Evolutionary conservation across 2,113 vertebrate genomes (phyloP).

Genomic region (Rhagologus leucostigma): DNA sequence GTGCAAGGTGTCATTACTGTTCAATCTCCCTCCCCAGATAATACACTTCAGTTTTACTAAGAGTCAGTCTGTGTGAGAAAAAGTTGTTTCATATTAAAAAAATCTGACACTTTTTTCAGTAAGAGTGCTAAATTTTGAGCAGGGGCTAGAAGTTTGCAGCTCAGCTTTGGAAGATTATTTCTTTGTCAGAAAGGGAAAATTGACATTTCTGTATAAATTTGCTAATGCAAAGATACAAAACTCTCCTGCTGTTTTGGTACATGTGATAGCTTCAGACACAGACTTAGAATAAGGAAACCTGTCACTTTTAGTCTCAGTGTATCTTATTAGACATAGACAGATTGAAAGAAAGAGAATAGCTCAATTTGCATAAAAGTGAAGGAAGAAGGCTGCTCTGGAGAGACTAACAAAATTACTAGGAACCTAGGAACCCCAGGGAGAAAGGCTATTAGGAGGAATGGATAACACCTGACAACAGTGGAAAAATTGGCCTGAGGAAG

Average conservation of each 20-base stretch:
- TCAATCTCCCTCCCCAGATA: rapidly evolving
- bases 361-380: neutral
- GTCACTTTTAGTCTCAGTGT: neutral
- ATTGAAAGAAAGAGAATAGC: neutral
- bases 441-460: neutral
- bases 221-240: neutral
- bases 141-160: neutral
- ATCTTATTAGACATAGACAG: neutral
- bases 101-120: neutral
- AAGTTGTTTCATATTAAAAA: neutral
- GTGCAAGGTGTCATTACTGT: neutral
- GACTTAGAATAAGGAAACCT: neutral
- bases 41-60: neutral
- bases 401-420: neutral
- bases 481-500: neutral
- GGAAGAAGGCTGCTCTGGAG: neutral
- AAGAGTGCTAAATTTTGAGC: neutral
- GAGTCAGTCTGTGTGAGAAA: neutral
- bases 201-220: neutral
- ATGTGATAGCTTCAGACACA: neutral
- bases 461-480: neutral
- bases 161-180: neutral
- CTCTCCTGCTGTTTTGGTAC: neutral
- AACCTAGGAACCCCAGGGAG: rapidly evolving
- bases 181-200: neutral